These are phyloP conservation scores for Epicauta chinensis DNA, from an alignment of 1,140 invertebrate species.

Conservation along the genomic window DNA sequence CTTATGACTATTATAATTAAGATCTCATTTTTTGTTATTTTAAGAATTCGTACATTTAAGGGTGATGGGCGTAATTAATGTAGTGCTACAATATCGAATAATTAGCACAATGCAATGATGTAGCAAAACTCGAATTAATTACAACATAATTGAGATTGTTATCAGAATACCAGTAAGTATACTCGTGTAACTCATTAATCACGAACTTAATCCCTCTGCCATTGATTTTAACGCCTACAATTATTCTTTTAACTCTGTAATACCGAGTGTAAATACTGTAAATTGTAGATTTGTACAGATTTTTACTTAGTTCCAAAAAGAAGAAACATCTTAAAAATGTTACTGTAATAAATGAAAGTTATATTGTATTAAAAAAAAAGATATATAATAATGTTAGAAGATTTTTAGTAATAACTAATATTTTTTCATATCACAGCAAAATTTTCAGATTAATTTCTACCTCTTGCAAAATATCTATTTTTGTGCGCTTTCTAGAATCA, in stretches of 20 bases:
- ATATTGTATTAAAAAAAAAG: conserved; percentile 10
- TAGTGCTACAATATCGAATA: too few relatives aligned
- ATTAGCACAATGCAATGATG: too few relatives aligned
- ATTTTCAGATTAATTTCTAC: conserved; percentile 14
- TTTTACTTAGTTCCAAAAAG: conserved; percentile 21
- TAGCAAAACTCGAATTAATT: too few relatives aligned
- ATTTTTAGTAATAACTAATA: conserved; percentile 21
- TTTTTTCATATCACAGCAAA: conserved; percentile 27
- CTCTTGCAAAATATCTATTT: conserved; percentile 13
- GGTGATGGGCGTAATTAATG: too few relatives aligned
- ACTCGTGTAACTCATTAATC: too few relatives aligned
- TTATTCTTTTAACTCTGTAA: too few relatives aligned
- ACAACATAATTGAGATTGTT: too few relatives aligned
- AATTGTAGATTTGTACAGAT: conserved; percentile 20
- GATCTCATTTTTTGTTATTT: conserved; percentile 12
- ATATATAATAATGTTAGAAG: conserved; percentile 28
- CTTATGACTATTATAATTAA: neutral
- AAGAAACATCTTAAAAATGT: conserved; percentile 15
- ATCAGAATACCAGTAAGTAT: too few relatives aligned
- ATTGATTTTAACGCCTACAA: conserved; percentile 13
- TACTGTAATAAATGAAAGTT: conserved; percentile 17
- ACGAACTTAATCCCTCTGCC: too few relatives aligned
- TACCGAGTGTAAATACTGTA: conserved; percentile 18
- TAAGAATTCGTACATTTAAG: too few relatives aligned
- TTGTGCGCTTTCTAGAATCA: conserved; percentile 7